Evolutionary conservation across 2,113 vertebrate species (phyloP), one percentile per base, ranked within the genome.

Genomic region (Lepus timidus): DNA sequence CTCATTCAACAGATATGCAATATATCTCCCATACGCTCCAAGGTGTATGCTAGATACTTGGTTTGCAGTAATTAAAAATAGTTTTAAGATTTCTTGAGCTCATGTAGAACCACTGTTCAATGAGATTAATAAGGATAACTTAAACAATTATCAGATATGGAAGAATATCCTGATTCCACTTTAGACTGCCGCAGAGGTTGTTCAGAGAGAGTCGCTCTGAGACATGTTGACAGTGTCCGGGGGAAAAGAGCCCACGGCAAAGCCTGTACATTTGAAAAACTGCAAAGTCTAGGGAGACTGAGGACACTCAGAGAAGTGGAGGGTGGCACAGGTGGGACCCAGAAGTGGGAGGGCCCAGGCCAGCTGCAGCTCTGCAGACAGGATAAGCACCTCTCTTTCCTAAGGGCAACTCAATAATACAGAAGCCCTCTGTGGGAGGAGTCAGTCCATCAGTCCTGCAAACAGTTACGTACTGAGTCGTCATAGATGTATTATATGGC

Each of bases 71-170:
- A 85, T 68, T 73, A 39, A 73, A 87, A 39, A 78, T 4, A 52
- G 23, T 61, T 17, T 84, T 17, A 49, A 80, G 39, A 61, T 81
- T 64, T 88, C 62, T 95, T 44, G 81, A 67, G 39, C 33, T 65
- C 33, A 44, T 55, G 11, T 9, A n/a, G 20, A 89, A 12, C 16
- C 55, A 71, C 7, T 5, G 39, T 31, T 81, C 80, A 64, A 11
- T 61, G 12, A 20, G 44, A 64, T 80, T 49, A 84, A 75, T 3
- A 68, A 20, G 16, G 25, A 23, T 67, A 19, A 33, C 36, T 52
- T 61, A 83, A 74, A n/a, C 82, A 76, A 68, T 83, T 64, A 83
- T 58, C 51, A 74, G 68, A 83, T 58, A 49, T n/a, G 23, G 13
- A 79, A 86, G 16, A 20, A 52, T 31, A 51, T 22, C 31, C 83